A percentile compares a stretch with the other conserved stretches of the same genome.
Evolutionary conservation across 2,888 invertebrate species (phyloP).

Genomic region (Pemphredon lugubris): DNA sequence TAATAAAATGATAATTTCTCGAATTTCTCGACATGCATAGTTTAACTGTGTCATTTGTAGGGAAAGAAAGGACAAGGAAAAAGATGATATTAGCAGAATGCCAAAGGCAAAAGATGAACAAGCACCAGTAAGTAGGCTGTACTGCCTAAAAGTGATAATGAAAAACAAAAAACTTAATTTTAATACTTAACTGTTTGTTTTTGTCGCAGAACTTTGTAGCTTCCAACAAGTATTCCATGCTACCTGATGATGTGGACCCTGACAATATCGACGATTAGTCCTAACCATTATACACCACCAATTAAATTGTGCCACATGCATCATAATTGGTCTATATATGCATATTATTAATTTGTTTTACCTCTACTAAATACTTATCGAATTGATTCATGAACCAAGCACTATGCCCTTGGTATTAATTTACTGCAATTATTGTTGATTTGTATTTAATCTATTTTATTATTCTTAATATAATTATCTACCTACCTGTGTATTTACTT

Average conservation of each 20-base stretch:
- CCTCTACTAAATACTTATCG: constrained; percentile 69
- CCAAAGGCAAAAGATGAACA: constrained; percentile 89
- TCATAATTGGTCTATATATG: constrained; percentile 74
- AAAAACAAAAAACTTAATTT: too few relatives aligned
- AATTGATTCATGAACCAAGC: constrained; percentile 59
- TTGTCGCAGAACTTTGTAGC: constrained; percentile 87
- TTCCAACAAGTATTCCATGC: constrained; percentile 89
- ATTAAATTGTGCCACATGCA: constrained; percentile 78
- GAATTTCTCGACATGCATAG: too few relatives aligned
- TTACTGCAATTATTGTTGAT: constrained; percentile 73
- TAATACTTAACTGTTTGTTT: too few relatives aligned
- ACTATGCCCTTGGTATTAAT: constrained; percentile 57
- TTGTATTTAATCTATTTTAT: constrained; percentile 80
- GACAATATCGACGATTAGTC: constrained; percentile 79
- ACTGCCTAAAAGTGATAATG: background rate
- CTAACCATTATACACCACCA: constrained; percentile 70
- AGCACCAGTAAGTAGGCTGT: constrained; percentile 84
- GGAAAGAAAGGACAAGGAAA: constrained; percentile 76
- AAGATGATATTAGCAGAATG: constrained; percentile 82
- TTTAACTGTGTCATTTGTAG: too few relatives aligned
- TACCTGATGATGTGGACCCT: constrained; percentile 86
- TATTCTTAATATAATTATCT: constrained; percentile 74
- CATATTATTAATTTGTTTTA: constrained; percentile 75
- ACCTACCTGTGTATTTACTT: constrained; percentile 67
- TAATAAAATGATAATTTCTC: constrained; percentile 36